A percentile compares a stretch with the other conserved stretches of the same genome.
phyloP scores from a whole-genome alignment of 2,797 vertebrate species.

The Sebastes itinus region DNA sequence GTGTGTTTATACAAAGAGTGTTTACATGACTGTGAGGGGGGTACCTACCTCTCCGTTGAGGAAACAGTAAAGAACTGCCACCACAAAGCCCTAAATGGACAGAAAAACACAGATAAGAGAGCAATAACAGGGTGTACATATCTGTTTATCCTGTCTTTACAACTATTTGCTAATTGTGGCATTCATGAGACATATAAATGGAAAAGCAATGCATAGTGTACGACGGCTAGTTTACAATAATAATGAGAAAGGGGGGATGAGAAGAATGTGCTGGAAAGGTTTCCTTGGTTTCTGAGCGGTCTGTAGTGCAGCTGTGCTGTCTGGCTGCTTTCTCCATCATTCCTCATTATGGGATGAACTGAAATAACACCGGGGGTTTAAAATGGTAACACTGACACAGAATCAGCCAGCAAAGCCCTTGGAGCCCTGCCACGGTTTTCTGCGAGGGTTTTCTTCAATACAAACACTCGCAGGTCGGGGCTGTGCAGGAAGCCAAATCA shows the following conservation, averaged over 20 bases:
- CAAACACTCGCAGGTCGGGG: not conserved
- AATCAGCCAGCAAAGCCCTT: slow-evolving; percentile 25
- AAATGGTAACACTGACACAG: slow-evolving; percentile 37
- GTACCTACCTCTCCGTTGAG: slow-evolving; percentile 86
- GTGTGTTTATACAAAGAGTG: slow-evolving; percentile 22
- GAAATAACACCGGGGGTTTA: slow-evolving; percentile 49
- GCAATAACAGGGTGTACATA: not conserved
- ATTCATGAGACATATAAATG: not conserved
- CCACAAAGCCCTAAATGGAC: slow-evolving; percentile 90
- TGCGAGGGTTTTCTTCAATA: not conserved
- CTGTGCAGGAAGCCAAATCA: not conserved
- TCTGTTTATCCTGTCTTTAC: not conserved
- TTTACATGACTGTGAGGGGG: slow-evolving; percentile 34
- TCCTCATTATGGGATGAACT: slow-evolving; percentile 47
- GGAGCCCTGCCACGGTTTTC: slow-evolving; percentile 19
- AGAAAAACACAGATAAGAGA: slow-evolving; percentile 39
- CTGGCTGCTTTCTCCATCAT: slow-evolving; percentile 39
- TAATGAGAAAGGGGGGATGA: not conserved
- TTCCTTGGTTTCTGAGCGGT: slow-evolving; percentile 11
- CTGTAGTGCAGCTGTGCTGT: slow-evolving; percentile 15
- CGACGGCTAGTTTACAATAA: not conserved
- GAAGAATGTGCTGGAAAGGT: slow-evolving; percentile 23
- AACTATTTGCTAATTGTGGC: not conserved
- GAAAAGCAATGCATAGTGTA: not conserved
- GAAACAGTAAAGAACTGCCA: slow-evolving; percentile 97